These are phyloP conservation scores for Leptarthrus brevirostris DNA, from an alignment of 2,888 invertebrate genomes.

Conservation along the genomic window DNA sequence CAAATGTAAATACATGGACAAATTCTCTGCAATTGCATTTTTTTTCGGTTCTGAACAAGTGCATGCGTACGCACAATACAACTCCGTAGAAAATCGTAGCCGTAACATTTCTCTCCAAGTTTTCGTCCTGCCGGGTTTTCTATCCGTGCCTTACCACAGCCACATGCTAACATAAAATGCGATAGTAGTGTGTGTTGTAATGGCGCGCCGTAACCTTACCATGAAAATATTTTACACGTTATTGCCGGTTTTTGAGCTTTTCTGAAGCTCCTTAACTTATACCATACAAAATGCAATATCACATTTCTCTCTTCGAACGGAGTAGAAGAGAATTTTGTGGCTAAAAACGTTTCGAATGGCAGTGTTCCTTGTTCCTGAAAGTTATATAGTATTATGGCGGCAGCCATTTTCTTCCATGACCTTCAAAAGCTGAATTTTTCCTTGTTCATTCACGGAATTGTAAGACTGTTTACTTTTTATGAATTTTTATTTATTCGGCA, in stretches of 20 bases:
- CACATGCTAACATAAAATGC: too few species aligned
- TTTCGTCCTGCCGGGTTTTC: too few species aligned
- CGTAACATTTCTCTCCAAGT: too few species aligned
- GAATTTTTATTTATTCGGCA: slow-evolving; percentile 21
- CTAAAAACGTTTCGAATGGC: background rate
- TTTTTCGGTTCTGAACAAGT: background rate
- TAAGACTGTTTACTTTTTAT: slow-evolving; percentile 26
- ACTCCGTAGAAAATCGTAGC: background rate
- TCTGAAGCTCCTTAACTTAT: too few species aligned
- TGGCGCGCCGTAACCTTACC: too few species aligned
- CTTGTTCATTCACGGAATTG: slow-evolving; percentile 10
- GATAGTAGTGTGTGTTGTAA: too few species aligned
- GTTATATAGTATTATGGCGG: slow-evolving; percentile 45
- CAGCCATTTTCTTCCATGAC: slow-evolving; percentile 54
- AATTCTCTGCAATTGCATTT: background rate
- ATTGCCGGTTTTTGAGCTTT: too few species aligned
- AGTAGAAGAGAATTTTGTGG: slow-evolving; percentile 13
- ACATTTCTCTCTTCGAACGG: background rate
- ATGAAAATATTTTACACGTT: too few species aligned
- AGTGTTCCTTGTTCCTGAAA: slow-evolving; percentile 4
- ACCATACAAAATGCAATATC: background rate
- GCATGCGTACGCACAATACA: slow-evolving; percentile 11
- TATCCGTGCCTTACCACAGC: too few species aligned
- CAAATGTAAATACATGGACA: too few species aligned
- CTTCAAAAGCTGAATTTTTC: slow-evolving; percentile 48